These are phyloP conservation scores for Alethe castanea DNA, from an alignment of 2,113 vertebrate species.

Conservation along the genomic window DNA sequence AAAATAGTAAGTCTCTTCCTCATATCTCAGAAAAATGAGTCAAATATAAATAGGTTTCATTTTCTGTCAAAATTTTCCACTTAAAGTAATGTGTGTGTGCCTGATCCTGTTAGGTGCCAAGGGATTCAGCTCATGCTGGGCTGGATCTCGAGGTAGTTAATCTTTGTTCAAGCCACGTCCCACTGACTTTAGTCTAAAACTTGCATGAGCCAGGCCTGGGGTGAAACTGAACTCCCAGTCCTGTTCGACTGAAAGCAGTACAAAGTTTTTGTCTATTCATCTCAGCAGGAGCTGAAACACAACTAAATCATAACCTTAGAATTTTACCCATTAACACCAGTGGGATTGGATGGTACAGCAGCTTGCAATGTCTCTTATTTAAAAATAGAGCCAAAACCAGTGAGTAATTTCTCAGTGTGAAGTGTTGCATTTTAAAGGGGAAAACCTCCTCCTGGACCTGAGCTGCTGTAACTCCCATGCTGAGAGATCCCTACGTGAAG, in stretches of 20 bases:
- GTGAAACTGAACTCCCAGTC: neutral
- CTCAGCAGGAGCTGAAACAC: neutral
- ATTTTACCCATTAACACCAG: neutral
- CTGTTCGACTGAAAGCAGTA: neutral
- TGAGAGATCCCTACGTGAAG: neutral
- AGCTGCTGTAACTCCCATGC: neutral
- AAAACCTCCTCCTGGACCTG: neutral
- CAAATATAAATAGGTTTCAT: neutral
- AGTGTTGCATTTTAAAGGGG: conserved; percentile 11
- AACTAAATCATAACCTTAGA: neutral
- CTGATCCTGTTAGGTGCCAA: neutral
- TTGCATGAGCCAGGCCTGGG: neutral
- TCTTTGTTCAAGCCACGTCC: neutral
- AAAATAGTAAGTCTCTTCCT: neutral
- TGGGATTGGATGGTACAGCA: neutral
- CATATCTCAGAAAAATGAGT: neutral
- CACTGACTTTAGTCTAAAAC: neutral
- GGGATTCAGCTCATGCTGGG: neutral
- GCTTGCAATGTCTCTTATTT: neutral
- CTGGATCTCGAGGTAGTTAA: neutral
- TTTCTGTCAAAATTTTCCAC: neutral
- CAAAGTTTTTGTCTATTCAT: conserved; percentile 1
- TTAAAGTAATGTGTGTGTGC: neutral
- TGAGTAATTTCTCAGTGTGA: neutral
- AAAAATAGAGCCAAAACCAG: neutral